Evolutionary conservation across 2,888 invertebrate species (phyloP).

Genomic region (Chrysotoxum bicinctum): DNA sequence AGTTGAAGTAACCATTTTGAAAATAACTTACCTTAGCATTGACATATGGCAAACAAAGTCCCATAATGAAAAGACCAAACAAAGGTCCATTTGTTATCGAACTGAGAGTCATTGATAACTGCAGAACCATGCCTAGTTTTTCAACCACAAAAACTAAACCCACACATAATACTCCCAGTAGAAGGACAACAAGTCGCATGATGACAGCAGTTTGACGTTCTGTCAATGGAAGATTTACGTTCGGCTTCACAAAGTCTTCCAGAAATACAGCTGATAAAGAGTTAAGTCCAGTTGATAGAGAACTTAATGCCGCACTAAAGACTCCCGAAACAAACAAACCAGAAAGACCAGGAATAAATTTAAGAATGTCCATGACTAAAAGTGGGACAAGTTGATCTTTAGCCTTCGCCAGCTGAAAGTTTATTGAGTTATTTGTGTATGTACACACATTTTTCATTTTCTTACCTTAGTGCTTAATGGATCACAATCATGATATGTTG

Average conservation of each 20-base stretch:
- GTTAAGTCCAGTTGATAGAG: slow-evolving; percentile 90
- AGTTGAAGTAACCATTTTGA: not conserved
- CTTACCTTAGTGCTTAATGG: not conserved
- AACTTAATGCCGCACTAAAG: slow-evolving; percentile 84
- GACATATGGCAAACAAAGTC: not conserved
- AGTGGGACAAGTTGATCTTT: slow-evolving; percentile 84
- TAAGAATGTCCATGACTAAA: slow-evolving; percentile 92
- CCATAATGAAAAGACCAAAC: not conserved
- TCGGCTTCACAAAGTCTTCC: not conserved
- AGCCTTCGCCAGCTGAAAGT: not conserved
- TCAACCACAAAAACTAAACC: slow-evolving; percentile 87
- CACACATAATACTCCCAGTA: slow-evolving; percentile 80
- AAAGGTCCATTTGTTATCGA: slow-evolving; percentile 85
- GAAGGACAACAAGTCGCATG: not conserved
- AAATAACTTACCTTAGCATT: slow-evolving; percentile 74
- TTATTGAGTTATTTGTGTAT: slow-evolving; percentile 81
- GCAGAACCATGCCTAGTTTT: slow-evolving; percentile 87
- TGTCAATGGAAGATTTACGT: not conserved
- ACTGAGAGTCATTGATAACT: slow-evolving; percentile 85
- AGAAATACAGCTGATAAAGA: slow-evolving; percentile 89
- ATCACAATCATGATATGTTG: not conserved
- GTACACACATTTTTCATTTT: not conserved
- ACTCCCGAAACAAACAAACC: not conserved
- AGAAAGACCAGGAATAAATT: slow-evolving; percentile 89
- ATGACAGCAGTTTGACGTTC: not conserved